phyloP scores from a whole-genome alignment of 2,113 vertebrate genomes.

The Calonectris borealis region DNA sequence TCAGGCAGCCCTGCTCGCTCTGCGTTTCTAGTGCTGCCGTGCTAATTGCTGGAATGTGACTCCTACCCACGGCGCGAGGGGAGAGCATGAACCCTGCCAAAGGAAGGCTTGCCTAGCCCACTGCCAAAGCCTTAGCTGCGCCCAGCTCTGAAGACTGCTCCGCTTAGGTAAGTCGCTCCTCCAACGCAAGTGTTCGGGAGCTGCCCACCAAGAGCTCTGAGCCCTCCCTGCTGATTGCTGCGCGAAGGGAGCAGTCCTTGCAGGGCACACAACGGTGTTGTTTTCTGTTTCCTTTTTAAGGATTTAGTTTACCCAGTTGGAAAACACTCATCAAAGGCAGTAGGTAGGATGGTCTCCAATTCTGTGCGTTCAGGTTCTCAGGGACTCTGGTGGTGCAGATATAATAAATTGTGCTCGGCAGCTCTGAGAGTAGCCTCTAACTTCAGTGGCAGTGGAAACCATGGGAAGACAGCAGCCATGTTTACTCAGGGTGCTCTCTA shows the following conservation, averaged over 20 bases:
- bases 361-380: background rate
- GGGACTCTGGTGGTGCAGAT: background rate
- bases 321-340: background rate
- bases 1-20: background rate
- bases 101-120: background rate
- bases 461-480: background rate
- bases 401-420: background rate
- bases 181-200: accelerated
- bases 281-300: background rate
- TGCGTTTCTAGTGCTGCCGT: background rate
- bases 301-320: background rate
- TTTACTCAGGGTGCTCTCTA: background rate
- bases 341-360: background rate
- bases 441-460: background rate
- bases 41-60: constrained; percentile 16
- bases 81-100: background rate
- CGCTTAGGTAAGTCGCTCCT: accelerated
- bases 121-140: background rate
- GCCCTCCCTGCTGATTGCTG: background rate
- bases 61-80: accelerated
- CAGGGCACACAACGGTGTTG: background rate
- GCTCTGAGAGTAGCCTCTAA: background rate
- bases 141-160: background rate
- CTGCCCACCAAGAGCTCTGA: background rate
- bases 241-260: background rate